Base-by-base conservation (phyloP, 23 tunicate genomes). In the Trididemnum miniatum region DNA sequence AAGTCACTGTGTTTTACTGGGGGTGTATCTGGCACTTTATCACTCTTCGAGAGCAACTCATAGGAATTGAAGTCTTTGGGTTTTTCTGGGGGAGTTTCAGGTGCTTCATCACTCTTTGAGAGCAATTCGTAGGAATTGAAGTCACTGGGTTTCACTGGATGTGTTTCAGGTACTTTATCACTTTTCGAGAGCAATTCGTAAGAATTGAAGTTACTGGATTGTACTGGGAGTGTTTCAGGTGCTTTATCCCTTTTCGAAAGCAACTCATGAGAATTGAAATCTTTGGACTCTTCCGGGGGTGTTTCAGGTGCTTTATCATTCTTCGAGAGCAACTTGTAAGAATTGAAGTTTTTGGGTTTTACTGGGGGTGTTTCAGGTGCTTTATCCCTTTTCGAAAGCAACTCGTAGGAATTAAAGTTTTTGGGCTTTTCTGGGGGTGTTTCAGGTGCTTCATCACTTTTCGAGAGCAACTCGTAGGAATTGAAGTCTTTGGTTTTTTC, bases 401-500 rank as follows among this genome's bases (percentile, higher is more conserved):
- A n/a, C n/a, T n/a, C n/a, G n/a, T n/a, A n/a, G n/a, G n/a, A n/a
- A n/a, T n/a, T n/a, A n/a, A n/a, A n/a, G n/a, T n/a, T n/a, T n/a
- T n/a, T n/a, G n/a, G n/a, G n/a, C n/a, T n/a, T n/a, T n/a, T n/a
- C n/a, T n/a, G n/a, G n/a, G n/a, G n/a, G n/a, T n/a, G n/a, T n/a
- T n/a, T n/a, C 29, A 25, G 69, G 22, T 31, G 27, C 37, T 34
- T 28, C 39, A 32, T 36, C 54, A 44, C 9, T 15, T 44, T 44
- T 71, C 20, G 23, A 3, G 7, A 75, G 30, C 62, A 51, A 23
- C 31, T 54, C 60, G 31, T 78, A 51, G 12, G 67, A 66, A 78
- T 78, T 78, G 52, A 51, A 78, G 25, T 54, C 67, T 29, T 52
- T 15, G 54, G 54, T 44, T 44, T 44, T 44, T 7, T 9, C 54